Evolutionary conservation across 2,888 invertebrate species (phyloP), one percentile per base, ranked within the genome.

Genomic region (Kryphioiulus occultus): DNA sequence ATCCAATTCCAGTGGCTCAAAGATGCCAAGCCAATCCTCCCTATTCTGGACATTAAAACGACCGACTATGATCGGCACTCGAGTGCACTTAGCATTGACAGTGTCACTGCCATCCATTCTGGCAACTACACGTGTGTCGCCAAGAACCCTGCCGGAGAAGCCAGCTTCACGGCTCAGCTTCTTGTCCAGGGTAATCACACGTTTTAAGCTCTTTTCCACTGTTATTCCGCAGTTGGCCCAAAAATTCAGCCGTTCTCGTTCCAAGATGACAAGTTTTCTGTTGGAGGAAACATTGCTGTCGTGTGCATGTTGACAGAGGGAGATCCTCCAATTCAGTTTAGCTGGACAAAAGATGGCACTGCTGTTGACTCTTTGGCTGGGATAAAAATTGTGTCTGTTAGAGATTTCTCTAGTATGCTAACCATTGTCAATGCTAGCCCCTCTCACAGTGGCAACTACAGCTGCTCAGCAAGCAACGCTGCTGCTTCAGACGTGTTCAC

Each of bases 301-400:
- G 95, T 95, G 92, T 96, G 96, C 93, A 95, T 95, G 92, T 95
- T 95, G 92, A 95, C 95, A 92, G 94, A 94, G 91, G 95, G 96
- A 91, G 96, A 96, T 93, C 94, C 95, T 91, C 96, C 96, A 90
- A 93, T 96, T 90, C 94, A 94, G 91, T 95, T 96, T 92, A 94
- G 94, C 92, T 96, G 96, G 96, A 94, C 95, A 90, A 96, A 96
- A 94, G 96, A 96, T 93, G 95, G 95, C 93, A 95, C 91, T 94
- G 95, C 92, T 93, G 90, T 92, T 86, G 90, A 91, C 0, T 90
- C 90, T 83, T 22, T 85, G 22, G 17, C 44, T 12, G 88, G 86
- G 35, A 19, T 90, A 90, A 89, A 89, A 89, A 35, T 89, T 90
- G 83, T 87, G 89, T 78, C 90, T 89, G 85, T 89, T 90, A 88